Percentiles rank a stretch among this genome's conserved stretches.
Conservation (phyloP, 2,888 invertebrate genomes). For the Crematogaster levior region DNA sequence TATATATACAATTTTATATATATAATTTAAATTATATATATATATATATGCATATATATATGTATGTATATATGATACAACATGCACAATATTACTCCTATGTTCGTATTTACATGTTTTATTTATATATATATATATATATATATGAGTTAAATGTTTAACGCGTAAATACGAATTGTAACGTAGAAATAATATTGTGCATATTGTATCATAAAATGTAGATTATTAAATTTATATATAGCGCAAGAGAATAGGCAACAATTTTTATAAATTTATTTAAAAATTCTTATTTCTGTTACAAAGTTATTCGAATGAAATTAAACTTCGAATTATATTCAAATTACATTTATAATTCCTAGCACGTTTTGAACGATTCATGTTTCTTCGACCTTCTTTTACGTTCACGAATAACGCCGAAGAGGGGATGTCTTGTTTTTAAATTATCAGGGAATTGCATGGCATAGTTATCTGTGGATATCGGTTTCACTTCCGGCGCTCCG, state of each 20-base stretch:
- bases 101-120: too few species aligned
- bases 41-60: too few species aligned
- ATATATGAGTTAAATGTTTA: too few species aligned
- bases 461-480: slow-evolving; percentile 58
- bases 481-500: slow-evolving; percentile 57
- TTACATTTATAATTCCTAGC: not conserved
- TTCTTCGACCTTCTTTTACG: slow-evolving; percentile 56
- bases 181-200: too few species aligned
- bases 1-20: too few species aligned
- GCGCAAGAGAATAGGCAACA: not conserved
- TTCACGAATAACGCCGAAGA: slow-evolving; percentile 68
- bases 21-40: too few species aligned
- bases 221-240: not conserved
- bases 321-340: not conserved
- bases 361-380: not conserved
- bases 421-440: slow-evolving; percentile 77
- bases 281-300: not conserved
- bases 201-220: too few species aligned
- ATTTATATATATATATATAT: too few species aligned
- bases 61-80: too few species aligned
- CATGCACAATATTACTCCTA: too few species aligned
- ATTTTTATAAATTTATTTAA: not conserved
- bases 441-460: slow-evolving; percentile 75
- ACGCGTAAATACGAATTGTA: too few species aligned
- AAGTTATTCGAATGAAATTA: not conserved